Percentiles rank a stretch among this genome's conserved stretches.
Conservation (phyloP, 2,888 invertebrate genomes). For the Apamea crenata region DNA sequence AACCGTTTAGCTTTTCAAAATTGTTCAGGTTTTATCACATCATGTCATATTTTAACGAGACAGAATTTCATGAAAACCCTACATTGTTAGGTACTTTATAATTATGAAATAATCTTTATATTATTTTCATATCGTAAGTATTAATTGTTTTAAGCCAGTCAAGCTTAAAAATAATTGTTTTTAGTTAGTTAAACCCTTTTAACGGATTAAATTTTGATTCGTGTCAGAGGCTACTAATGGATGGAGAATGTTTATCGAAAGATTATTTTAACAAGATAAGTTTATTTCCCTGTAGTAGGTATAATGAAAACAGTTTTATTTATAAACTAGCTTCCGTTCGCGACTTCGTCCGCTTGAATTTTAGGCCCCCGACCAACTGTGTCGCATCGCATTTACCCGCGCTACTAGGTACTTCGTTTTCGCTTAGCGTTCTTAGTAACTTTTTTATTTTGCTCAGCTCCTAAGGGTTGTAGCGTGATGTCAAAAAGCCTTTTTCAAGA, state of each 20-base stretch:
- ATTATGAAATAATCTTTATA: background rate
- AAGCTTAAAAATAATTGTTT: conserved; percentile 33
- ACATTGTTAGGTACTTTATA: background rate
- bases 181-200: conserved; percentile 11
- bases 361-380: too few species aligned
- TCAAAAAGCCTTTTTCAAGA: too few species aligned
- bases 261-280: background rate
- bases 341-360: too few species aligned
- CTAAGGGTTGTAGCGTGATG: too few species aligned
- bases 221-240: conserved; percentile 25
- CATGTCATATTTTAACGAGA: background rate
- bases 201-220: conserved; percentile 25
- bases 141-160: conserved; percentile 16
- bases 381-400: too few species aligned
- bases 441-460: too few species aligned
- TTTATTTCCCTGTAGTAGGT: background rate
- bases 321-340: too few species aligned
- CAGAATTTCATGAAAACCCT: background rate
- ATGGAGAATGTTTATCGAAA: background rate
- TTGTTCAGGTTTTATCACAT: too few species aligned
- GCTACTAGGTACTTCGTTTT: too few species aligned
- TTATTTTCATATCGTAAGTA: background rate
- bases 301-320: background rate
- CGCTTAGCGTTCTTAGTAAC: too few species aligned
- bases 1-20: too few species aligned